phyloP scores from a whole-genome alignment of 2,888 invertebrate species.

The Andrena haemorrhoa region DNA sequence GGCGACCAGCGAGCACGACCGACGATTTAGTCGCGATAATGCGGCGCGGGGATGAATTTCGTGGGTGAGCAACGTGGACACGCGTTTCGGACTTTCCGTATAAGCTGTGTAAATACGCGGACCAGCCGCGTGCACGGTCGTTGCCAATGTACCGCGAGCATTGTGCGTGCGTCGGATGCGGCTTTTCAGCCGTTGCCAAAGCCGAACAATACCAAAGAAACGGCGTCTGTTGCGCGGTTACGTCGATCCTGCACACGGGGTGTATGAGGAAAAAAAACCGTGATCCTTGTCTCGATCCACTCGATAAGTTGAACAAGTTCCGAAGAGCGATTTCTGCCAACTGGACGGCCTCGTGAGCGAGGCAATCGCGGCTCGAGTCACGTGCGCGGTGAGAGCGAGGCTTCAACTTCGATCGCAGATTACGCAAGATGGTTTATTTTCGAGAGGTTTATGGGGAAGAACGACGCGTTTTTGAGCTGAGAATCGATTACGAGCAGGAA shows the following conservation, averaged over 20 bases:
- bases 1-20: slow-evolving; percentile 42
- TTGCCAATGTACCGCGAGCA: slow-evolving; percentile 41
- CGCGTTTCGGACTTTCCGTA: slow-evolving; percentile 47
- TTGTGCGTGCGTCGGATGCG: slow-evolving; percentile 65
- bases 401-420: not conserved
- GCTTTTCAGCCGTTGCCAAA: slow-evolving; percentile 65
- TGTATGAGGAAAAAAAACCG: slow-evolving; percentile 3
- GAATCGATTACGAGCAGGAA: slow-evolving; percentile 29
- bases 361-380: not conserved
- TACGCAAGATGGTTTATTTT: not conserved
- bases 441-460: not conserved
- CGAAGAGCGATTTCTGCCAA: not conserved
- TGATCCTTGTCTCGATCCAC: not conserved
- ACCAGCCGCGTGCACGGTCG: slow-evolving; percentile 25
- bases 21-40: slow-evolving; percentile 66
- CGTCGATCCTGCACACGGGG: slow-evolving; percentile 25
- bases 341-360: too few relatives aligned
- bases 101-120: slow-evolving; percentile 48
- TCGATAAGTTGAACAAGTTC: not conserved
- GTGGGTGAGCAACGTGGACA: slow-evolving; percentile 28
- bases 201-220: slow-evolving; percentile 72
- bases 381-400: not conserved
- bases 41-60: slow-evolving; percentile 29
- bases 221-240: slow-evolving; percentile 17
- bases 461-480: not conserved